Evolutionary conservation across 1,140 invertebrate genomes (phyloP), one percentile per base, ranked within the genome.

Genomic region (Panonychus citri): DNA sequence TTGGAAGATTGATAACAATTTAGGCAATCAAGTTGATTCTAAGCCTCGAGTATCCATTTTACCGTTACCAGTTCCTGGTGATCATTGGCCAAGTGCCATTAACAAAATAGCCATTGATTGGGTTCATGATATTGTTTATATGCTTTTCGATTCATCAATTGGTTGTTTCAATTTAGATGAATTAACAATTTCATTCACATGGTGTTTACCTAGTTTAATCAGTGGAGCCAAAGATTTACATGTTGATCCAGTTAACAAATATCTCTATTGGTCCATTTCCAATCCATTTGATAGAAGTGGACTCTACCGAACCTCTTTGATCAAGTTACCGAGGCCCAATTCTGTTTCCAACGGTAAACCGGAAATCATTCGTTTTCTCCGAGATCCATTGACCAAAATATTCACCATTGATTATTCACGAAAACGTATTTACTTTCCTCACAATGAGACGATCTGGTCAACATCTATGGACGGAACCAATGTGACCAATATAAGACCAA

Each of bases 231-330:
- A 76, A 63, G 80, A 85, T 0, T 76, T 93, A 57, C 79, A 88
- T 68, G 81, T 90, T 0, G 88, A 94, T 74, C 84, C 89, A 25
- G 81, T 84, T 60, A 93, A 91, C 68, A 88, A 87, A 70, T 87
- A 70, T 73, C 71, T 60, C 53, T 54, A 24, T 40, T 57, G 49
- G 49, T 28, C 49, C 12, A 28, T 53, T 27, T 19, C 15, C 25
- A 28, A 58, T 27, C 24, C 28, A 26, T 21, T 27, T 1, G 24
- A n/a, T 17, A n/a, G 21, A 21, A 24, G 24, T 30, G 49, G 49
- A 49, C 10, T 51, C 10, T 51, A 51, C 24, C 49, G 49, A 26
- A n/a, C n/a, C 28, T 17, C 25, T 51, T 27, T 51, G 2, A 26
- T 24, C 10, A 25, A 25, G 12, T n/a, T 51, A 8, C 12, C 17